Evolutionary conservation across 2,113 vertebrate species (phyloP), one percentile per base, ranked within the genome.

Genomic region (Serinus canaria): DNA sequence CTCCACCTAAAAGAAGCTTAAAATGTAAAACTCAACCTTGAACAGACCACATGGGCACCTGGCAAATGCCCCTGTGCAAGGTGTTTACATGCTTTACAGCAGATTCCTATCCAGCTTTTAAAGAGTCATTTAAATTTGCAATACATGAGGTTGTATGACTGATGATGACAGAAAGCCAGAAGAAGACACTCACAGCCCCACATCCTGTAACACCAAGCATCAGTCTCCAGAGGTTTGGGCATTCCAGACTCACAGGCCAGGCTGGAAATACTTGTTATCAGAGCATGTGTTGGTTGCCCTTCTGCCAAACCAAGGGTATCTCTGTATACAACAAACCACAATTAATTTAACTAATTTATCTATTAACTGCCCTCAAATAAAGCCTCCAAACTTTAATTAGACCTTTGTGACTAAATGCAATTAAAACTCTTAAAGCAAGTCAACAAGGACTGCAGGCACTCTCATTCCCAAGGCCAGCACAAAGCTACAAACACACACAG

Each of bases 341-440:
- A 80, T 95, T 95, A 94, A 95, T 93, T 93, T 83, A 75, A 75
- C 47, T 91, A 92, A 76, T 96, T 92, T 91, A 69, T 85, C 89
- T 94, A 80, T 75, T 84, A 67, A 62, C 35, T 94, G 53, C 68
- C 44, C 81, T 87, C 78, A 78, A 78, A 95, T 83, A 83, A 90
- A 93, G 67, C 49, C 50, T 93, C 81, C 76, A 89, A 94, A 63
- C 84, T 62, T 81, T 91, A 96, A 96, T 94, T 89, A 97, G 85
- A 93, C 77, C 74, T 69, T 33, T 80, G 89, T 93, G 74, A 60
- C 85, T 89, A 90, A 96, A 69, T 59, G 86, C 74, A 25, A 46
- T 87, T 92, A 63, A n/a, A 83, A 77, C 39, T 76, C 83, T 87
- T 73, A 83, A 63, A 95, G 56, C 56, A 88, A 86, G 56, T 73